Evolutionary conservation across 2,797 vertebrate species (phyloP).

Genomic region (Oceanodroma leucorhoa): DNA sequence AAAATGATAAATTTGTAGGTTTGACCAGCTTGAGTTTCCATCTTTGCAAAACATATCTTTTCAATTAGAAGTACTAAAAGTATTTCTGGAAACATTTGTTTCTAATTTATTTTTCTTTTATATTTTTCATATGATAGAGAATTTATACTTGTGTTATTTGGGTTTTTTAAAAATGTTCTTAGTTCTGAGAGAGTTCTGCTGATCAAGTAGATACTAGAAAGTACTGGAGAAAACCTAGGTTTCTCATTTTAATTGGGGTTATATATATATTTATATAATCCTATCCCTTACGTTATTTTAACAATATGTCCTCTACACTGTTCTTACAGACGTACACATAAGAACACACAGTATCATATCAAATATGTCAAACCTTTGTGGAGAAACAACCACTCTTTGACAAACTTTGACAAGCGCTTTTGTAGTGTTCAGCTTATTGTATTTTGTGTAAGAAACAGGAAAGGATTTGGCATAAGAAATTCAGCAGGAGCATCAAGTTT

Average conservation of each 20-base stretch:
- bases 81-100: neutral
- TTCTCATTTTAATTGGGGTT: neutral
- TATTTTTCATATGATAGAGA: neutral
- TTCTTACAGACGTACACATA: neutral
- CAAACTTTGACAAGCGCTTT: no score
- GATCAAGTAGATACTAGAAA: neutral
- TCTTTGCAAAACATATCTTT: neutral
- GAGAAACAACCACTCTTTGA: neutral
- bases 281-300: neutral
- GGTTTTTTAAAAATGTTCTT: neutral
- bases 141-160: neutral
- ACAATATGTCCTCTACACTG: neutral
- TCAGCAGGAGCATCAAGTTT: neutral
- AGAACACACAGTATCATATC: neutral
- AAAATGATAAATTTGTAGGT: neutral
- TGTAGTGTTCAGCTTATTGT: neutral
- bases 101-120: neutral
- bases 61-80: neutral
- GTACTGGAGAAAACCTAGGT: neutral
- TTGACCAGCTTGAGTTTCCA: neutral
- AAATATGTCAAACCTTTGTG: neutral
- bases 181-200: neutral
- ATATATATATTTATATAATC: neutral
- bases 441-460: neutral
- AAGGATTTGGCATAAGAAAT: neutral